Percentiles rank a stretch among this genome's conserved stretches.
Evolutionary conservation across 2,888 invertebrate species (phyloP).

Genomic region (Callinectes sapidus): DNA sequence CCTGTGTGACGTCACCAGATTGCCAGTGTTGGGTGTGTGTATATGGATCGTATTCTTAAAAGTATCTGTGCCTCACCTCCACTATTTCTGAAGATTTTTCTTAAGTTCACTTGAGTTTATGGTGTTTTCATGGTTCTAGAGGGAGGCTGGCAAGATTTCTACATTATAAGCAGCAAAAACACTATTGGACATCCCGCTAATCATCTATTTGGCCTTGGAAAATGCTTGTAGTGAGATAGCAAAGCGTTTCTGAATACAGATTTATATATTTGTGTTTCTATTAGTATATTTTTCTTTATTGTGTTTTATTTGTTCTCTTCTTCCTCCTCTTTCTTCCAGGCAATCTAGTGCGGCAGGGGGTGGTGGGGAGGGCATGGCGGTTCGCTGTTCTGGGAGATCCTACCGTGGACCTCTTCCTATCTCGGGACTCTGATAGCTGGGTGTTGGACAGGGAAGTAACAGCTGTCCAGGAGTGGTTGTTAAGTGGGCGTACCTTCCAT

Average conservation of each 20-base stretch:
- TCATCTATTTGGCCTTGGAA: too few species aligned
- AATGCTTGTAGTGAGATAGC: too few species aligned
- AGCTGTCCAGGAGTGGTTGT: conserved; percentile 69
- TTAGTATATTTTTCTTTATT: background rate
- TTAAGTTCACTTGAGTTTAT: too few species aligned
- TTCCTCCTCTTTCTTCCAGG: conserved; percentile 24
- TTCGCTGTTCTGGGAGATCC: conserved; percentile 71
- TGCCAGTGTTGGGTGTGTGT: conserved; percentile 63
- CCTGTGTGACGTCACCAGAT: conserved; percentile 58
- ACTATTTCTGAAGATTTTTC: too few species aligned
- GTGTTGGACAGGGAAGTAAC: conserved; percentile 66
- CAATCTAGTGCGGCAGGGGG: conserved; percentile 34
- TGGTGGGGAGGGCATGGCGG: conserved; percentile 64
- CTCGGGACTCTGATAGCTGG: conserved; percentile 70
- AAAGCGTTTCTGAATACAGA: too few species aligned
- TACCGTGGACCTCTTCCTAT: conserved; percentile 61
- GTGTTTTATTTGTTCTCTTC: background rate
- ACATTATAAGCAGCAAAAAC: too few species aligned
- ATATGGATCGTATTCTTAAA: too few species aligned
- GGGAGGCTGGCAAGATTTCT: too few species aligned
- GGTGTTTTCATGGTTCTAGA: too few species aligned
- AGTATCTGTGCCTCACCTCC: too few species aligned
- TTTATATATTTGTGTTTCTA: too few species aligned
- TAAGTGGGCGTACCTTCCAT: conserved; percentile 62
- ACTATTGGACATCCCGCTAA: too few species aligned